Evolutionary conservation across 2,113 vertebrate species (phyloP).

Genomic region (Cyprinodon variegatus): DNA sequence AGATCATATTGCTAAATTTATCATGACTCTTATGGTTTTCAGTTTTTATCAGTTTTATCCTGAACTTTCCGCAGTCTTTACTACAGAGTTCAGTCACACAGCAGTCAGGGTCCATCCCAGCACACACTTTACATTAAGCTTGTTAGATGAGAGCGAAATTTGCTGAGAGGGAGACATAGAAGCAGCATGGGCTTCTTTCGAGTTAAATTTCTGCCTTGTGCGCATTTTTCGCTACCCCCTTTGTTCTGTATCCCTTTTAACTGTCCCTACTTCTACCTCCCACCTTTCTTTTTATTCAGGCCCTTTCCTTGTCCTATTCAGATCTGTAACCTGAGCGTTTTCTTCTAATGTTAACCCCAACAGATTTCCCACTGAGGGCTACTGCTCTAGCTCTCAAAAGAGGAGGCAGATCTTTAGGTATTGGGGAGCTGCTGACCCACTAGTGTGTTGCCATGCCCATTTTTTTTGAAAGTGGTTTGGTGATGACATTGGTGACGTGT

Average conservation of each 20-base stretch:
- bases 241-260: slow-evolving; percentile 36
- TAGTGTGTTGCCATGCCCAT: slow-evolving; percentile 82
- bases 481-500: slow-evolving; percentile 74
- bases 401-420: slow-evolving; percentile 96
- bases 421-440: slow-evolving; percentile 79
- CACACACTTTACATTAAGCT: slow-evolving; percentile 19
- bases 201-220: slow-evolving; percentile 50
- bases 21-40: not conserved
- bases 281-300: slow-evolving; percentile 24
- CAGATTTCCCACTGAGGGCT: slow-evolving; percentile 94
- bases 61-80: not conserved
- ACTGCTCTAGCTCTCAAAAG: slow-evolving; percentile 93
- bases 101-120: slow-evolving; percentile 22
- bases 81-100: slow-evolving; percentile 14
- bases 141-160: slow-evolving; percentile 47
- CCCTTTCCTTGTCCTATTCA: slow-evolving; percentile 53
- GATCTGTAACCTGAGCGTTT: slow-evolving; percentile 77
- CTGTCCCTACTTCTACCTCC: slow-evolving; percentile 37
- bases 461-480: slow-evolving; percentile 75
- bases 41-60: not conserved
- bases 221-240: slow-evolving; percentile 34
- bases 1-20: not conserved
- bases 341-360: slow-evolving; percentile 86
- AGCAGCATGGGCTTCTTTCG: slow-evolving; percentile 33
- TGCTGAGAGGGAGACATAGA: slow-evolving; percentile 42